phyloP scores from a whole-genome alignment of 2,888 invertebrate species.

The Petrolisthes manimaculis region DNA sequence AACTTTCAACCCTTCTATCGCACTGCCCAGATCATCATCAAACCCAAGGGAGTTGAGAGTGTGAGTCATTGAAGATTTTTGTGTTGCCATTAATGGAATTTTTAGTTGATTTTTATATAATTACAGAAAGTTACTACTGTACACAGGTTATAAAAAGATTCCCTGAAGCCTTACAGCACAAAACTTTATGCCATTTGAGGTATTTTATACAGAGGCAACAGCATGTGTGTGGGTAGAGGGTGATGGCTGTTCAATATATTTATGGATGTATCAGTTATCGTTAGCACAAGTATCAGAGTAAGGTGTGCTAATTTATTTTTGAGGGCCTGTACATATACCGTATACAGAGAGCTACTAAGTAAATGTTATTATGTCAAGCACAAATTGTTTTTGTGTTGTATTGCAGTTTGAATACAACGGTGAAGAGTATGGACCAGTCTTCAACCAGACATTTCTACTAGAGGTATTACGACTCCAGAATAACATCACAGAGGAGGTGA shows the following conservation, averaged over 20 bases:
- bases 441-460: slow-evolving; percentile 83
- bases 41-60: slow-evolving; percentile 67
- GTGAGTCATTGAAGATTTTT: slow-evolving; percentile 43
- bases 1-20: slow-evolving; percentile 95
- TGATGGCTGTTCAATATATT: too few relatives aligned
- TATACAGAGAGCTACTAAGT: too few relatives aligned
- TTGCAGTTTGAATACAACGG: slow-evolving; percentile 62
- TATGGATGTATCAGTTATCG: too few relatives aligned
- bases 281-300: too few relatives aligned
- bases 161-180: too few relatives aligned
- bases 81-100: not conserved
- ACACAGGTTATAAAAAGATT: too few relatives aligned
- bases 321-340: too few relatives aligned
- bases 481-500: slow-evolving; percentile 72
- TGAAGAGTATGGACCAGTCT: slow-evolving; percentile 84
- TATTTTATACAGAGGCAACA: too few relatives aligned
- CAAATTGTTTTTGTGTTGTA: slow-evolving; percentile 33
- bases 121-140: not conserved
- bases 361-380: not conserved
- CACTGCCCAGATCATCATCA: slow-evolving; percentile 92
- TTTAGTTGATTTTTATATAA: not conserved
- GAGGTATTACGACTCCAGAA: slow-evolving; percentile 82
- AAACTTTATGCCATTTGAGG: too few relatives aligned
- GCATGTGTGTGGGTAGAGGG: too few relatives aligned
- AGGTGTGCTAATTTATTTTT: too few relatives aligned